A percentile compares a stretch with the other conserved stretches of the same genome.
Evolutionary conservation across 2,113 vertebrate genomes (phyloP).

Genomic region (Saguinus imperator): DNA sequence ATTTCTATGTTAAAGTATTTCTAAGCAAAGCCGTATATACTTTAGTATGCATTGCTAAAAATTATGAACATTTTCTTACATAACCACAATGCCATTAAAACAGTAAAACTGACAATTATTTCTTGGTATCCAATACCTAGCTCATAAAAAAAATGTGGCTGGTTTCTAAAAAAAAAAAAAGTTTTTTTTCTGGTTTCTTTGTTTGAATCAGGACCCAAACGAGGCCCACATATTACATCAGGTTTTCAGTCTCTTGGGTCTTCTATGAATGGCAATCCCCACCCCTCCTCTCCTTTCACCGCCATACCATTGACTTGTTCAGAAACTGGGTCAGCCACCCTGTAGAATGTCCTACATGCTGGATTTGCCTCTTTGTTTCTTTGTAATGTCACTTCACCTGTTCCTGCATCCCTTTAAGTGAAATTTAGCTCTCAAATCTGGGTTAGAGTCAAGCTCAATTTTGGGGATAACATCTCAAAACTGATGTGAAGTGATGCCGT

Average conservation of each 20-base stretch:
- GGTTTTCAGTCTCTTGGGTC: background rate
- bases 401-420: background rate
- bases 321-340: background rate
- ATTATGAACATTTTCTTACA: background rate
- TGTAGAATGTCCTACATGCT: background rate
- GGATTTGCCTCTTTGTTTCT: background rate
- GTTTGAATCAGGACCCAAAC: background rate
- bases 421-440: background rate
- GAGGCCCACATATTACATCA: background rate
- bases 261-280: background rate
- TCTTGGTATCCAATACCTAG: background rate
- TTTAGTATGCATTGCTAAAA: background rate
- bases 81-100: background rate
- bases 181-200: background rate
- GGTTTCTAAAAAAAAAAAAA: background rate
- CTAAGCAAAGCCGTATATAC: background rate
- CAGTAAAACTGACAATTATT: background rate
- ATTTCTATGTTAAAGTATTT: background rate
- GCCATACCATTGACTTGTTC: background rate
- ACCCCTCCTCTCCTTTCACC: background rate
- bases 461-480: background rate
- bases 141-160: background rate
- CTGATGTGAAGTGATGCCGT: background rate
- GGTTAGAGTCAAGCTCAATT: background rate
- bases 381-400: background rate